Evolutionary conservation across 1,140 invertebrate species (phyloP).

Genomic region (Papilio polyxenes): DNA sequence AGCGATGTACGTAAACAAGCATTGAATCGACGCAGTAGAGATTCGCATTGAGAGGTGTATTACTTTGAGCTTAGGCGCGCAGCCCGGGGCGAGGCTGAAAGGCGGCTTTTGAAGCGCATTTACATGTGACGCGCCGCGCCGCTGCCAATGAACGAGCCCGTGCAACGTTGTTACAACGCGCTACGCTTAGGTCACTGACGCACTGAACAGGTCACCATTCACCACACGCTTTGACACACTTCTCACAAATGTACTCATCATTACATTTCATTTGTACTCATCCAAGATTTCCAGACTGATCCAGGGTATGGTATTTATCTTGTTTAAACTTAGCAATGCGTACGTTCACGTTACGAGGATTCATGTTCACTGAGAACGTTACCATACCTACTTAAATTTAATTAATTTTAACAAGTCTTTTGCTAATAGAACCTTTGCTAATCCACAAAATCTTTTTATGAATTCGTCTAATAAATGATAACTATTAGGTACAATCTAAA

Average conservation of each 20-base stretch:
- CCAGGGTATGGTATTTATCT: not conserved
- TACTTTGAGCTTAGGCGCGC: conserved; percentile 19
- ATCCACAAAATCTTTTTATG: not conserved
- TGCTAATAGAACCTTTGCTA: not conserved
- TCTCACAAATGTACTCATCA: not conserved
- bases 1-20: conserved; percentile 25
- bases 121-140: conserved; percentile 32
- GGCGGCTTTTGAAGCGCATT: conserved; percentile 31
- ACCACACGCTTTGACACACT: conserved; percentile 19
- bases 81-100: conserved; percentile 22
- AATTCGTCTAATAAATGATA: not conserved
- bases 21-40: conserved; percentile 23
- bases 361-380: not conserved
- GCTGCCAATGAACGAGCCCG: conserved; percentile 26
- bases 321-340: not conserved
- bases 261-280: not conserved
- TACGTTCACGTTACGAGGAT: not conserved
- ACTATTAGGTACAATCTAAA: not conserved
- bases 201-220: conserved; percentile 10
- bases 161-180: conserved; percentile 24
- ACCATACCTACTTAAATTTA: not conserved
- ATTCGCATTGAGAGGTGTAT: conserved; percentile 28
- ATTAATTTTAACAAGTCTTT: too few relatives aligned
- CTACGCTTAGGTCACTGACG: conserved; percentile 25
- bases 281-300: not conserved